Evolutionary conservation across 23 tunicate species (phyloP), one percentile per base, ranked within the genome.

Genomic region (Diplosoma virens): DNA sequence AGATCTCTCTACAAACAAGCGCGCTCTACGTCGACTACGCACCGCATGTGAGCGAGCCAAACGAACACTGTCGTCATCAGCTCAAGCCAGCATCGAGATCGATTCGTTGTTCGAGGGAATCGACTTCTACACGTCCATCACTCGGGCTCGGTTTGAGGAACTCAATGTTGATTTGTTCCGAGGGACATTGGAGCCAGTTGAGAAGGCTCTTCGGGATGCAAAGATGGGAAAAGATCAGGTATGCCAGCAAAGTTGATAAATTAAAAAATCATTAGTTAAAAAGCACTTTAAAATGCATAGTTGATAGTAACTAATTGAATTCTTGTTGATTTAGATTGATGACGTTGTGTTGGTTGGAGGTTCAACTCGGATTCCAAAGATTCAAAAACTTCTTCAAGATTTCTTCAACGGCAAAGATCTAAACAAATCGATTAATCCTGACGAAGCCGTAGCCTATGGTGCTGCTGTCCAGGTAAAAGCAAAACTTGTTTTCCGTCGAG

Each of bases 71-170:
- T 85, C 91, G n/a, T 85, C 91, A 16, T 58, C 65, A 22, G 61
- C 54, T 20, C 77, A 46, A 47, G 54, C 77, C 66, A 86, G 71
- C 73, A 81, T 91, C 53, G 97, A 91, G 79, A 91, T 91, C 54
- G 97, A 91, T 54, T 91, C 97, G 11, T 81, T 91, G 26, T 91
- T 63, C 67, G 97, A 91, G 58, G 97, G 97, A 0, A 70, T 91
- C 36, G 97, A 91, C 58, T 91, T 91, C 41, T 91, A 91, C 86
- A 91, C 97, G 25, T 81, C 87, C 25, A 80, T 91, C 79, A 91
- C 97, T 29, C 87, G 97, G 27, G 97, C 97, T 55, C 93, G 97
- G 28, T 91, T 91, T 73, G 97, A 91, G 36, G 97, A 91, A 37
- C 74, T 80, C 37, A 56, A 64, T 63, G 47, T 67, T 29, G 93